phyloP scores from a whole-genome alignment of 2,797 vertebrate genomes.

The Sus cebifrons region DNA sequence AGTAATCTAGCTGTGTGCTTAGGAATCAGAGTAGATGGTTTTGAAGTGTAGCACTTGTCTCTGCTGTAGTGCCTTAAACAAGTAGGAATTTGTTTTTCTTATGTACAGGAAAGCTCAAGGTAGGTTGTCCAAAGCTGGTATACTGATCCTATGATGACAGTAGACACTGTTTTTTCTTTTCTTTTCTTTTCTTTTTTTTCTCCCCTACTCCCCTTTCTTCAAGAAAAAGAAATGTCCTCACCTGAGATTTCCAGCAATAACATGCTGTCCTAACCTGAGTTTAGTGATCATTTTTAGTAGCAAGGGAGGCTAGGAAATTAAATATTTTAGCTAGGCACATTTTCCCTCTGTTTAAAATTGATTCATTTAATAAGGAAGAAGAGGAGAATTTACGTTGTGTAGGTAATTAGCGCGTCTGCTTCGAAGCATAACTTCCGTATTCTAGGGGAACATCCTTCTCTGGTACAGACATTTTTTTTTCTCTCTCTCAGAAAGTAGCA shows the following conservation, averaged over 20 bases:
- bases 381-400: background rate
- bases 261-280: background rate
- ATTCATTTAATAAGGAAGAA: background rate
- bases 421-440: conserved; percentile 25
- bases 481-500: background rate
- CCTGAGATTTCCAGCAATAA: conserved; percentile 20
- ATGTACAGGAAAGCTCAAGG: background rate
- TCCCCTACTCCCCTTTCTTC: background rate
- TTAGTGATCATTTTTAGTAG: background rate
- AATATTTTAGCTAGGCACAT: background rate
- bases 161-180: background rate
- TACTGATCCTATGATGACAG: background rate
- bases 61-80: background rate
- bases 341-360: conserved; percentile 10
- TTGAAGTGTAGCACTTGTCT: background rate
- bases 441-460: background rate
- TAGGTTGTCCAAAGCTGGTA: background rate
- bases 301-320: background rate
- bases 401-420: background rate
- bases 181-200: background rate
- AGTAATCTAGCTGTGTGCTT: background rate
- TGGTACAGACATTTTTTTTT: background rate
- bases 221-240: background rate
- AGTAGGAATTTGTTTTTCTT: background rate
- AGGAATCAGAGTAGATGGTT: background rate